Evolutionary conservation across 92 coral and sea anemone genomes (phyloP).

Genomic region (Porites lobata): DNA sequence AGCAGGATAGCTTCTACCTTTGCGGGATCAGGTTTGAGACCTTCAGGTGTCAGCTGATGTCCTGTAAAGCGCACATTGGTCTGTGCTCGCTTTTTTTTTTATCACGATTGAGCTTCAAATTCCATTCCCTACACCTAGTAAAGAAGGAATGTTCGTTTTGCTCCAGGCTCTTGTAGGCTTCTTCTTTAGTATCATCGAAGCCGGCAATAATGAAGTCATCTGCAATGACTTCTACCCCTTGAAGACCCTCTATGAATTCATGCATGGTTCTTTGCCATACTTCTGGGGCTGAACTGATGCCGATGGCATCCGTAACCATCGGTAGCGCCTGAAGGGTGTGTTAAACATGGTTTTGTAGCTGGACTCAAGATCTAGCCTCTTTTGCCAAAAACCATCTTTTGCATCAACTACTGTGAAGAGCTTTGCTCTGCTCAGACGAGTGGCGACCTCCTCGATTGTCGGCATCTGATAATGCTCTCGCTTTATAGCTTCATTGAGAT

Average conservation of each 20-base stretch:
- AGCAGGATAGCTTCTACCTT: conserved; percentile 44
- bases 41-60: conserved; percentile 35
- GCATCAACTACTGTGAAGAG: conserved; percentile 36
- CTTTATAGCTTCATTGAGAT: conserved; percentile 10
- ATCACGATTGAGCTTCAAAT: conserved; percentile 39
- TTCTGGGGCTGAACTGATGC: background rate
- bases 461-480: conserved; percentile 6
- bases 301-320: too few relatives aligned
- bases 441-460: conserved; percentile 33
- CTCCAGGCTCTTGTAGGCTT: conserved; percentile 37
- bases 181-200: conserved; percentile 40
- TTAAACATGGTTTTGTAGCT: too few relatives aligned
- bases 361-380: too few relatives aligned
- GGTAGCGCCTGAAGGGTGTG: too few relatives aligned
- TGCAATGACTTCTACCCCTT: conserved; percentile 54
- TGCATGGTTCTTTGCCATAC: conserved; percentile 49
- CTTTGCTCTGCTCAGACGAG: conserved; percentile 35
- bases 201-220: conserved; percentile 60
- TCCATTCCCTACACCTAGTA: conserved; percentile 59
- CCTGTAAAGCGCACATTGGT: conserved; percentile 42
- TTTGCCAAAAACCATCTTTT: background rate
- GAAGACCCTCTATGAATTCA: conserved; percentile 46
- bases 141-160: conserved; percentile 49
- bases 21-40: conserved; percentile 49
- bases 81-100: conserved; percentile 43